Conservation (phyloP, 2,113 vertebrate genomes). For the Laticauda laticaudata region DNA sequence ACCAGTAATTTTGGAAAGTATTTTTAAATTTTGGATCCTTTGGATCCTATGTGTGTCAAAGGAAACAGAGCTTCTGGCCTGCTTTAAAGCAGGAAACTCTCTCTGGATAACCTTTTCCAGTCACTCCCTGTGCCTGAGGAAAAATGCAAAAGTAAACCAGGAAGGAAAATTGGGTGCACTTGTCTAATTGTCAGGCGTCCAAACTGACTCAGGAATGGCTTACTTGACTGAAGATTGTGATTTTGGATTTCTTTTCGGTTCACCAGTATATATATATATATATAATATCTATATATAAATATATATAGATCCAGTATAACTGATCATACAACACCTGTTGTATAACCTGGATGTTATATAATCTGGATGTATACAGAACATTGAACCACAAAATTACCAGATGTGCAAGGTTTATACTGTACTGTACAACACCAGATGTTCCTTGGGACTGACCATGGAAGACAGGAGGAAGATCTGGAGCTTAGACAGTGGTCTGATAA, state of each 20-base stretch:
- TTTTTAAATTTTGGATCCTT: not conserved
- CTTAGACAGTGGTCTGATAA: not conserved
- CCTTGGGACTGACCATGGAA: not conserved
- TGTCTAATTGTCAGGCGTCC: not conserved
- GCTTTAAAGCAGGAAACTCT: not conserved
- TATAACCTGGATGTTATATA: not conserved
- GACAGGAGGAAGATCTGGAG: not conserved
- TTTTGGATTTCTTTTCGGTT: not conserved
- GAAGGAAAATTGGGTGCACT: not conserved
- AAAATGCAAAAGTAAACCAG: not conserved
- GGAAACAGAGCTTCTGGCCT: not conserved
- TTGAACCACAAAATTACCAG: not conserved
- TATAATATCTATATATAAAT: too few relatives aligned
- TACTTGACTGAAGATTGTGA: not conserved
- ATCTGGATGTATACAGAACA: not conserved
- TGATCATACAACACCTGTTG: not conserved
- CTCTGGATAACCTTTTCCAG: not conserved
- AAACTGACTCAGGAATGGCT: not conserved
- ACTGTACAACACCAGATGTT: not conserved
- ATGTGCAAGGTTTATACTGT: not conserved
- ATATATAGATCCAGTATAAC: not conserved
- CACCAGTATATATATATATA: too few relatives aligned
- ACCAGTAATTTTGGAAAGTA: not conserved
- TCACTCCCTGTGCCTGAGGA: not conserved
- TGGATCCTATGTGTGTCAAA: not conserved